A percentile compares a stretch with the other conserved stretches of the same genome.
Evolutionary conservation across 2,888 invertebrate species (phyloP).

Genomic region (Mythimna lalbum): DNA sequence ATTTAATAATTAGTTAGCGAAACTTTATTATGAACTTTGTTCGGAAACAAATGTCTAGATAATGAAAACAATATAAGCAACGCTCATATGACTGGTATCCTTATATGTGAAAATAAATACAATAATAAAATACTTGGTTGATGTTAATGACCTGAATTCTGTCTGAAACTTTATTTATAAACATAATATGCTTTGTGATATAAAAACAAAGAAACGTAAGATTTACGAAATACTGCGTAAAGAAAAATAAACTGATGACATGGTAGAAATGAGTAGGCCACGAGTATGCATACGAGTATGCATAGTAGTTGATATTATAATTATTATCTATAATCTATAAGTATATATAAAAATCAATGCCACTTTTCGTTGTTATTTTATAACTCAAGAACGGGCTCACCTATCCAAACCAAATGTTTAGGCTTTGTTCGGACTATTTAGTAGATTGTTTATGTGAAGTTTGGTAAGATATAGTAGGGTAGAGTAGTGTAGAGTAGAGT

Average conservation of each 20-base stretch:
- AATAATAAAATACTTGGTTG: constrained; percentile 11
- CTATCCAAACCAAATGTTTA: no score
- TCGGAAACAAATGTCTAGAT: neutral
- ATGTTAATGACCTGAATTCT: constrained; percentile 31
- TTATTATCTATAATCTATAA: no score
- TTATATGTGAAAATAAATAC: constrained; percentile 7
- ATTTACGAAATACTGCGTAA: neutral
- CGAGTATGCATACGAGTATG: constrained; percentile 1
- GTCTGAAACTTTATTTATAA: constrained; percentile 30
- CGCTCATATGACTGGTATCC: no score
- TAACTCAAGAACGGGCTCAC: no score
- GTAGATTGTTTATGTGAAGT: no score
- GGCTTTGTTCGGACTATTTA: no score
- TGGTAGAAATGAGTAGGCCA: neutral
- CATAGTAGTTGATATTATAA: neutral
- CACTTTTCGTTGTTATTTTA: no score
- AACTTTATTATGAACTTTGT: neutral
- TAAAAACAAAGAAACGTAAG: constrained; percentile 15
- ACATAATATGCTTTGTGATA: constrained; percentile 5
- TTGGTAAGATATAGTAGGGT: no score
- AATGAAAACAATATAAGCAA: constrained; percentile 1
- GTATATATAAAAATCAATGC: no score
- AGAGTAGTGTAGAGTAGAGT: no score
- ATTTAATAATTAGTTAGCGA: neutral
- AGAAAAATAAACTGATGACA: neutral